Percentiles rank a stretch among this genome's conserved stretches.
Conservation (phyloP, 2,888 invertebrate species). For the Willowsia nigromaculata region DNA sequence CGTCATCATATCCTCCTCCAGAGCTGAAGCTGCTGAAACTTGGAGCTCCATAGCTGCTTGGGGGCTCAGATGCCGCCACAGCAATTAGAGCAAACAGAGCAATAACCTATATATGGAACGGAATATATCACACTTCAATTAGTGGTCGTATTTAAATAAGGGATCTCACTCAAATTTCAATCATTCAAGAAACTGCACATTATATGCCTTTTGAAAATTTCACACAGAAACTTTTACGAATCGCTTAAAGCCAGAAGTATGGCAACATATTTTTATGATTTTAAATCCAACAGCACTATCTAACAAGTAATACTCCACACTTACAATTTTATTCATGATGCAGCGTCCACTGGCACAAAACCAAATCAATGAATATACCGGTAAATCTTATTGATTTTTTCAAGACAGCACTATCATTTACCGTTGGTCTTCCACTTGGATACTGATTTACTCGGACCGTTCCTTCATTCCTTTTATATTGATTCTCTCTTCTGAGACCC, state of each 20-base stretch:
- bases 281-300: background rate
- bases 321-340: slow-evolving; percentile 64
- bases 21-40: slow-evolving; percentile 49
- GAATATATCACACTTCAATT: background rate
- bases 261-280: too few relatives aligned
- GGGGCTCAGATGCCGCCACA: slow-evolving; percentile 64
- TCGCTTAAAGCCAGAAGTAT: too few relatives aligned
- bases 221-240: too few relatives aligned
- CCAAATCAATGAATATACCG: background rate
- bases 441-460: slow-evolving; percentile 47
- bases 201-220: too few relatives aligned
- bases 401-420: background rate
- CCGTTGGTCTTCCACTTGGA: slow-evolving; percentile 3
- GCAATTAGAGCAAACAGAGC: slow-evolving; percentile 69
- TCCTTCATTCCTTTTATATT: slow-evolving; percentile 54
- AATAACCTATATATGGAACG: slow-evolving; percentile 63
- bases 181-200: too few relatives aligned
- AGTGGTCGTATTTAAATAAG: too few relatives aligned
- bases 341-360: background rate
- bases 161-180: too few relatives aligned
- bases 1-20: slow-evolving; percentile 2
- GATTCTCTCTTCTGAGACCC: background rate
- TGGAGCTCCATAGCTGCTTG: slow-evolving; percentile 66
- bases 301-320: background rate
- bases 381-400: background rate